These are phyloP conservation scores for Diplolepis rosae DNA, from an alignment of 2,888 invertebrate genomes.

Conservation along the genomic window DNA sequence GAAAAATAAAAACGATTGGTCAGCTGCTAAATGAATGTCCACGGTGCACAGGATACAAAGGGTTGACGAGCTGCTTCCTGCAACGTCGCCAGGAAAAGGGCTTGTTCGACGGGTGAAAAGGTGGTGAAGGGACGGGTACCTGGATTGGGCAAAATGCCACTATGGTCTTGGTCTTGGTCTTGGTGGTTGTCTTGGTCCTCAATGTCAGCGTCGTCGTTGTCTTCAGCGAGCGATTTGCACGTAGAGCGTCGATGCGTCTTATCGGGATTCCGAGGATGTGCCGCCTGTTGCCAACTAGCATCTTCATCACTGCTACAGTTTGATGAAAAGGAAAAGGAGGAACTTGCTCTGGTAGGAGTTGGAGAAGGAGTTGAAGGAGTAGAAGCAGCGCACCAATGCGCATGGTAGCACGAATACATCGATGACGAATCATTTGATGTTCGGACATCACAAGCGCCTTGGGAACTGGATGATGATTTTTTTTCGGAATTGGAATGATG, in stretches of 20 bases:
- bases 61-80: constrained; percentile 43
- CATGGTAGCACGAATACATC: constrained; percentile 70
- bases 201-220: constrained; percentile 48
- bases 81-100: constrained; percentile 47
- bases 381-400: constrained; percentile 70
- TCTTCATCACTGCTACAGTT: constrained; percentile 68
- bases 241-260: constrained; percentile 37
- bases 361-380: constrained; percentile 61
- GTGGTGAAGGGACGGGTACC: constrained; percentile 67
- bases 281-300: constrained; percentile 49
- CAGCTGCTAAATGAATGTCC: constrained; percentile 29
- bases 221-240: constrained; percentile 56
- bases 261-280: constrained; percentile 48
- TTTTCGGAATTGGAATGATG: constrained; percentile 65
- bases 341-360: constrained; percentile 65
- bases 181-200: constrained; percentile 44
- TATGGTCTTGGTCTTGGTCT: constrained; percentile 66
- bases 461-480: constrained; percentile 63
- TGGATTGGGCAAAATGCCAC: constrained; percentile 72
- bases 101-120: constrained; percentile 36
- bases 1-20: not conserved
- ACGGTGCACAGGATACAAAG: constrained; percentile 35
- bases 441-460: constrained; percentile 61
- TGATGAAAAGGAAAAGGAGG: constrained; percentile 64
- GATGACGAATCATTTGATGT: constrained; percentile 63